Evolutionary conservation across 2,888 invertebrate species (phyloP).

Genomic region (Mayetiola destructor): DNA sequence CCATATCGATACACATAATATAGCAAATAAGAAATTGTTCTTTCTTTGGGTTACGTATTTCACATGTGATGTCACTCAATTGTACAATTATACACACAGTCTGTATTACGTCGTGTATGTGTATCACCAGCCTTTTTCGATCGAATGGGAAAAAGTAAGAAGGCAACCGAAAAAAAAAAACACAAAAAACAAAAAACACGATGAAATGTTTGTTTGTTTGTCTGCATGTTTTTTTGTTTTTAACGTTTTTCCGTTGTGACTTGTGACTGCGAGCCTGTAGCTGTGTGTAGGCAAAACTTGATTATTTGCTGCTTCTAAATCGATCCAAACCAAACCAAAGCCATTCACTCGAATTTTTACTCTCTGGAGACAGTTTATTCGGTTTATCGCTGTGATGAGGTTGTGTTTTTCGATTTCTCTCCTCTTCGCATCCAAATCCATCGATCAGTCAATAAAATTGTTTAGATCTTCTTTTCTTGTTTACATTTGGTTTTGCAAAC

Average conservation of each 20-base stretch:
- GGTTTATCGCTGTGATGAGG: constrained; percentile 8
- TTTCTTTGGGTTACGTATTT: neutral
- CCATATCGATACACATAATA: no score
- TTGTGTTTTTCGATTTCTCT: constrained; percentile 1
- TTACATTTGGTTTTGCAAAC: no score
- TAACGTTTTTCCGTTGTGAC: neutral
- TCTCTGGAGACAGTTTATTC: constrained; percentile 13
- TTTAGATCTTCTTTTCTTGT: no score
- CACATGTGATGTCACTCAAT: neutral
- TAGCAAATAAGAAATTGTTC: no score
- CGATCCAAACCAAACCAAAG: constrained; percentile 8
- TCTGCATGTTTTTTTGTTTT: neutral
- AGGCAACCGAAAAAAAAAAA: no score
- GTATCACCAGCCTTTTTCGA: no score
- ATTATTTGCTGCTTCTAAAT: neutral
- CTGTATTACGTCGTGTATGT: no score
- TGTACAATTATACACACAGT: no score
- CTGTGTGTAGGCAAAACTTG: constrained; percentile 10
- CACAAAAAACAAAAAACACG: constrained; percentile 4
- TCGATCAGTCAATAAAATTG: no score
- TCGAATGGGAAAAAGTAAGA: no score
- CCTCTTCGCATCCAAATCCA: neutral
- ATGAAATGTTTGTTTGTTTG: neutral
- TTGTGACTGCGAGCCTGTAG: no score
- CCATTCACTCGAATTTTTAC: constrained; percentile 6